Evolutionary conservation across 2,113 vertebrate genomes (phyloP), one percentile per base, ranked within the genome.

Genomic region (Nothoprocta pentlandii): DNA sequence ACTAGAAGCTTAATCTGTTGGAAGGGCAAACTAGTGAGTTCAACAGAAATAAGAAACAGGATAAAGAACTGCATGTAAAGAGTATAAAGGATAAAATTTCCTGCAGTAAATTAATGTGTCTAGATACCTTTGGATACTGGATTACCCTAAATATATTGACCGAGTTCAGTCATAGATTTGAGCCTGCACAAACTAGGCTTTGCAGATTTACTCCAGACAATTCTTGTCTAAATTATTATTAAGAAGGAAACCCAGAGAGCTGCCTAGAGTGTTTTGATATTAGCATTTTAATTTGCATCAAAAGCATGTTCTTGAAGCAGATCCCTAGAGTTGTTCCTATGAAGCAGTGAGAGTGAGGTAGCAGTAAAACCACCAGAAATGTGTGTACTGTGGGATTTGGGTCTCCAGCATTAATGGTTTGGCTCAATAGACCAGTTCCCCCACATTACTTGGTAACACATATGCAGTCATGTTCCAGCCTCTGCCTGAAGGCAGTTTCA

Each of bases 221-320:
- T 86, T 93, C 61, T 90, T 79, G 16, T 28, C 69, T 53, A 56
- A 92, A 74, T 77, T 92, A 26, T 64, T 67, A 6, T 34, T 42
- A 30, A 76, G 53, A 54, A 54, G 19, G 20, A 90, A 88, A 63
- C 5, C 15, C 36, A 46, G n/a, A 6, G 7, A 2, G 59, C 81
- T 42, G 12, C 56, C 46, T 68, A 56, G 16, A 16, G 26, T 68
- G 0, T 75, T 30, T 21, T 42, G 81, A 36, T 13, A 39, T 68
- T 51, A 46, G 7, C 1, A 1, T 34, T 46, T 41, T 71, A 49
- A 71, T 84, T 81, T 75, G 79, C 21, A 42, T 69, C 34, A 68
- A 41, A 39, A 71, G 42, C 42, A 41, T 87, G 56, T 46, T 93
- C 93, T 56, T 74, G 47, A 89, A 87, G 73, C 41, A 63, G 88